These are phyloP conservation scores for Meteorus colon DNA, from an alignment of 2,888 invertebrate species.

Conservation along the genomic window DNA sequence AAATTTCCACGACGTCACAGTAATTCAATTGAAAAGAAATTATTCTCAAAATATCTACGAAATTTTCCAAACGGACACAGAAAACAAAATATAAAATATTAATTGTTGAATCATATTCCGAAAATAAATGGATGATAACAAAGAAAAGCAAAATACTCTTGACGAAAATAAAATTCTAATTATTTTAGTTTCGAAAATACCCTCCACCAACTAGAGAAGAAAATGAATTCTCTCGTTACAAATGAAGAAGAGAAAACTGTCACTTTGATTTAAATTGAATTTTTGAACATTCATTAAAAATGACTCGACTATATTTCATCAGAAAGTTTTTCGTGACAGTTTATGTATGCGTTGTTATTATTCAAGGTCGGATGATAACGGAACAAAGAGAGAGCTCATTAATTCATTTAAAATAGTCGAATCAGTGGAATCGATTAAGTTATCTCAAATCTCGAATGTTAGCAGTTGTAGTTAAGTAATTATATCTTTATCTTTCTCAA, in stretches of 20 bases:
- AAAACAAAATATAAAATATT: too few species aligned
- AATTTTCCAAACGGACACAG: too few species aligned
- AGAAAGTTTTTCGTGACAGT: not conserved
- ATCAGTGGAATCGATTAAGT: not conserved
- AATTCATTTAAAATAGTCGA: slow-evolving; percentile 2
- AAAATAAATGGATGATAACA: too few species aligned
- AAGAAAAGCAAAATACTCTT: too few species aligned
- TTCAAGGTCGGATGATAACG: slow-evolving; percentile 7
- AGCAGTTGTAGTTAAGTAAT: not conserved
- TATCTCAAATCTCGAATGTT: not conserved
- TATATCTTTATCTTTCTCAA: slow-evolving; percentile 2
- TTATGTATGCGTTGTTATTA: not conserved
- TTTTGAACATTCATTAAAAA: not conserved
- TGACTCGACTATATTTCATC: not conserved
- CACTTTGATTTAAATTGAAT: not conserved
- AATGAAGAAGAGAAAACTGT: not conserved
- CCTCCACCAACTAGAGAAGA: too few species aligned
- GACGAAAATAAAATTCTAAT: too few species aligned
- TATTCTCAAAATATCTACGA: too few species aligned
- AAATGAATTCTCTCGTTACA: too few species aligned
- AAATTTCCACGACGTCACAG: too few species aligned
- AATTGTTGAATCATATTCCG: too few species aligned
- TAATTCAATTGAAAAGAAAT: too few species aligned
- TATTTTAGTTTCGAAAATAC: too few species aligned
- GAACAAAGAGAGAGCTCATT: not conserved